phyloP scores from a whole-genome alignment of 2,888 invertebrate species.

The Drosophila basisetae region DNA sequence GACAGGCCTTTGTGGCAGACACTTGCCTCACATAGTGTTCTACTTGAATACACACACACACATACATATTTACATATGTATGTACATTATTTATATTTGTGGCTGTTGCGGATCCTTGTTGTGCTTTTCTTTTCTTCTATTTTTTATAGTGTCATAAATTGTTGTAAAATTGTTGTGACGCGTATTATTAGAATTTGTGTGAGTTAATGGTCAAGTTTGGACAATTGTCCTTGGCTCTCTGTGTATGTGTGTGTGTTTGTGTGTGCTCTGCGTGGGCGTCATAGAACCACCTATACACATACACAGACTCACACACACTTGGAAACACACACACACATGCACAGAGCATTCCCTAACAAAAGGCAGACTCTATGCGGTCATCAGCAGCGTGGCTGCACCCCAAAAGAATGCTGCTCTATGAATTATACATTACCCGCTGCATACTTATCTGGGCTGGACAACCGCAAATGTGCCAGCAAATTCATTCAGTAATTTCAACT shows the following conservation, averaged over 20 bases:
- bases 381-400: conserved; percentile 9
- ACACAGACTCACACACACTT: conserved; percentile 2
- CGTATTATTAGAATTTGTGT: conserved; percentile 49
- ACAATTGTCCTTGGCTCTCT: conserved; percentile 34
- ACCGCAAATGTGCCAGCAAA: not conserved
- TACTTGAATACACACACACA: conserved; percentile 6
- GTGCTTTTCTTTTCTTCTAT: not conserved
- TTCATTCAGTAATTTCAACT: conserved; percentile 27
- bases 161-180: conserved; percentile 51
- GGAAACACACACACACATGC: not conserved
- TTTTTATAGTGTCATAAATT: conserved; percentile 29
- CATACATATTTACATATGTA: not conserved
- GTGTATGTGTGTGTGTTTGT: conserved; percentile 9
- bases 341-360: conserved; percentile 10
- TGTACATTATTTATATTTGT: conserved; percentile 18
- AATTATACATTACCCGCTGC: conserved; percentile 19
- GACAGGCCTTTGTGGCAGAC: conserved; percentile 34
- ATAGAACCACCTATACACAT: conserved; percentile 16
- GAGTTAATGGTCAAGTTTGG: conserved; percentile 47
- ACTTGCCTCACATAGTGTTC: conserved; percentile 15
- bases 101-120: conserved; percentile 22
- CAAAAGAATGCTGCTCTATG: not conserved
- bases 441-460: conserved; percentile 56
- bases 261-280: conserved; percentile 46
- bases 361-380: conserved; percentile 40